Base-by-base conservation (phyloP, 2,113 vertebrate genomes). In the Canis aureus region DNA sequence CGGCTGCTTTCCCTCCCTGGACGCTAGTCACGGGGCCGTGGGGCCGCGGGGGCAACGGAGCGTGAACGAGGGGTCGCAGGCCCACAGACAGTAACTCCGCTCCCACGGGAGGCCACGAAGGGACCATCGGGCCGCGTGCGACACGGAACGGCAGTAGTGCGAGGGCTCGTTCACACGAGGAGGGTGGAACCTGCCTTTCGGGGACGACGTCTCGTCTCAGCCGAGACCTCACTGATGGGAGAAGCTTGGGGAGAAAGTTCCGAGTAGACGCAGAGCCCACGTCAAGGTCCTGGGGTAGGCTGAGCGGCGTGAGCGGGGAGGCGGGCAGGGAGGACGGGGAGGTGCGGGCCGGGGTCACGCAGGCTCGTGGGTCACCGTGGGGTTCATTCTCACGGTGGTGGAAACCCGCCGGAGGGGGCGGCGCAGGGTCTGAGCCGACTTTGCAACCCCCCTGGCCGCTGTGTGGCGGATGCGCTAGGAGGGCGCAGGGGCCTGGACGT, bases 291-390 rank as follows among this genome's bases (percentile, higher is more conserved):
- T 85, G 57, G 29, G 78, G 53, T 2, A 9, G 15, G 12, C 59
- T 82, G 82, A 49, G 22, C 7, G 35, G 38, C 25, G 5, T 22
- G 67, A 16, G 35, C 17, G 23, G 15, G 19, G 15, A 22, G 11
- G 27, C 49, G 11, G 49, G 32, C 29, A 35, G 35, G 3, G 13
- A 20, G 20, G 43, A 69, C 1, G 3, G 12, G 7, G 43, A 76
- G 17, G 27, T 10, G 0, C 8, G 12, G 29, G 8, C 8, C 43
- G 17, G 8, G 12, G 10, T 66, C 27, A 10, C 23, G 16, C 2
- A 3, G 60, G n/a, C 53, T 64, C 2, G 3, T 22, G 49, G 51
- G 25, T n/a, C 81, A 60, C 16, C 17, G 4, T 8, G 5, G 12
- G 11, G 53, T 35, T 80, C 23, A 35, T 43, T n/a, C 25, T 64